Conservation (phyloP, 2,888 invertebrate species). For the Cactoblastis cactorum region DNA sequence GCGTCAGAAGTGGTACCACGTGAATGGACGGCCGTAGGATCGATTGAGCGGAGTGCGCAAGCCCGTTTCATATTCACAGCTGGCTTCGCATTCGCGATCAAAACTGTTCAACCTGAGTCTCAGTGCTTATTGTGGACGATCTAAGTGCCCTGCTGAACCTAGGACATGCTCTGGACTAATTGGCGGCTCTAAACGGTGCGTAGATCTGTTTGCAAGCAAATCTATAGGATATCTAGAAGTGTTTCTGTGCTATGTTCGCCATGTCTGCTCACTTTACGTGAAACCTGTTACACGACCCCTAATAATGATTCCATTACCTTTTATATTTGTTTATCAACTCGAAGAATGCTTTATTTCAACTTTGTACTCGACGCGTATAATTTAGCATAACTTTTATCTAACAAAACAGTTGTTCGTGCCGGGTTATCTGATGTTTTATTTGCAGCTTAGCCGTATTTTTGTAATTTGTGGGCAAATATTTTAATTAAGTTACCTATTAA, state of each 20-base stretch:
- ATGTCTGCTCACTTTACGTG: conserved; percentile 37
- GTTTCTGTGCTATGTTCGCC: conserved; percentile 30
- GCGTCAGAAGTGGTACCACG: conserved; percentile 59
- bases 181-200: conserved; percentile 66
- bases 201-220: conserved; percentile 25
- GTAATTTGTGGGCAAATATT: neutral
- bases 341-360: conserved; percentile 9
- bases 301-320: conserved; percentile 42
- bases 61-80: conserved; percentile 54
- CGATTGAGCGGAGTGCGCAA: conserved; percentile 73
- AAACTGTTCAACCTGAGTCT: conserved; percentile 43
- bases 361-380: neutral
- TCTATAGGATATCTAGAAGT: neutral
- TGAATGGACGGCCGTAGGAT: conserved; percentile 67
- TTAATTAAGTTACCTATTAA: neutral
- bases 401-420: neutral
- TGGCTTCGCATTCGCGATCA: conserved; percentile 51
- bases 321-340: conserved; percentile 54
- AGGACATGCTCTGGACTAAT: conserved; percentile 56
- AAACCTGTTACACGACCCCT: conserved; percentile 61
- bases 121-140: conserved; percentile 49
- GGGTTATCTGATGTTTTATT: neutral
- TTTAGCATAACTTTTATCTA: neutral
- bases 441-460: neutral
- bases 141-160: conserved; percentile 49